phyloP scores from a whole-genome alignment of 2,888 invertebrate genomes.

The Sphaeridia pumilis region DNA sequence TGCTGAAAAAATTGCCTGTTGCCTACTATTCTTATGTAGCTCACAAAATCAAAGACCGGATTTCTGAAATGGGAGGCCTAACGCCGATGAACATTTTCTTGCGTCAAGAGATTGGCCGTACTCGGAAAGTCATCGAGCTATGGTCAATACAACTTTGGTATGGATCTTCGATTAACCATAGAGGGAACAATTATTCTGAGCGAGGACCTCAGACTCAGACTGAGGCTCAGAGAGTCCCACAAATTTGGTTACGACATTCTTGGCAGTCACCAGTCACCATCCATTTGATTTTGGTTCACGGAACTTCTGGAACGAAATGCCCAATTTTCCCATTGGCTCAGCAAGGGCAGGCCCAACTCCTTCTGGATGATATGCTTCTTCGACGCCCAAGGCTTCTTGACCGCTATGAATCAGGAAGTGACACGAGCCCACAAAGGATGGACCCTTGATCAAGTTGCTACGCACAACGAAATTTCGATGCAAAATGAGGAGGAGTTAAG shows the following conservation, averaged over 20 bases:
- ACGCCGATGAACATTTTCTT: too few relatives aligned
- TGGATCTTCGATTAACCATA: conserved; percentile 68
- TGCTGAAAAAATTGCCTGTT: conserved; percentile 65
- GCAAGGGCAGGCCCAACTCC: conserved; percentile 54
- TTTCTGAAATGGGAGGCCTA: too few relatives aligned
- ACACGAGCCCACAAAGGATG: conserved; percentile 78
- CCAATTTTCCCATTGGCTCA: conserved; percentile 69
- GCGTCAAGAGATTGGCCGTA: too few relatives aligned
- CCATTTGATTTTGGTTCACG: conserved; percentile 83
- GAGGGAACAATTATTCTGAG: conserved; percentile 88
- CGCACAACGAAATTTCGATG: conserved; percentile 69
- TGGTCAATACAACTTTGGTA: too few relatives aligned
- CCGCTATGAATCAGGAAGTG: conserved; percentile 85
- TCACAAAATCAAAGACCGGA: conserved; percentile 63
- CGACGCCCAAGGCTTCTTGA: conserved; percentile 84
- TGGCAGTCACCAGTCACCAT: conserved; percentile 78
- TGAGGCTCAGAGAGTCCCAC: conserved; percentile 65
- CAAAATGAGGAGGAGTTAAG: conserved; percentile 56
- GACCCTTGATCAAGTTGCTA: conserved; percentile 71
- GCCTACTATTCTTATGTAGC: conserved; percentile 68
- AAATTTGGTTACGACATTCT: conserved; percentile 58
- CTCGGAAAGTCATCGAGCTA: too few relatives aligned
- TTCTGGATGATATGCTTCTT: conserved; percentile 94
- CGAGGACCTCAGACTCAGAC: too few relatives aligned
- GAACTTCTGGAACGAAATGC: conserved; percentile 69